Percentiles rank a stretch among this genome's conserved stretches.
Conservation (phyloP, 2,797 vertebrate genomes). For the Cryptoblepharus egeriae region DNA sequence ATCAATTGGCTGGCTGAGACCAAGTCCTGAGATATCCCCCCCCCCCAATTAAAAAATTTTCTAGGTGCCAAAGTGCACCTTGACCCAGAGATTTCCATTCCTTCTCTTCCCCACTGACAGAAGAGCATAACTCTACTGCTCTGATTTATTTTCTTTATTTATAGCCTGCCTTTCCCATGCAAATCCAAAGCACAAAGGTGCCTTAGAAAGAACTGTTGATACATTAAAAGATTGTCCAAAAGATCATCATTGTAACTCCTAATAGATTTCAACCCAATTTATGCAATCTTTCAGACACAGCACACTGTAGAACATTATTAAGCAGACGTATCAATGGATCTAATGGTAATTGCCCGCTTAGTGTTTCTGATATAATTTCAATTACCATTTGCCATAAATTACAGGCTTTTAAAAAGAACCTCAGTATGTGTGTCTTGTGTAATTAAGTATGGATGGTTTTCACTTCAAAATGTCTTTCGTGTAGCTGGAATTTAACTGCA, state of each 20-base stretch:
- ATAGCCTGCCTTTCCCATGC: too few species aligned
- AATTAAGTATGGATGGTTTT: neutral
- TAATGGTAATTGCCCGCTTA: neutral
- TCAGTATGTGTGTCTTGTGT: neutral
- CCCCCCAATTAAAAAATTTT: too few species aligned
- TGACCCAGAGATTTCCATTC: too few species aligned
- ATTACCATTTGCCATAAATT: neutral
- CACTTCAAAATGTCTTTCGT: constrained; percentile 7
- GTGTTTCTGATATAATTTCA: neutral
- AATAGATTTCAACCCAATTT: neutral
- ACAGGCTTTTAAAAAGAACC: neutral
- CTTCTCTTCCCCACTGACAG: too few species aligned
- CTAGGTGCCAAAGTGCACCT: too few species aligned
- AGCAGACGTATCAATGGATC: neutral
- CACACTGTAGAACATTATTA: neutral
- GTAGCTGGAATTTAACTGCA: neutral
- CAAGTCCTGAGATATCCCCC: too few species aligned
- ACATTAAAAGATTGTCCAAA: neutral
- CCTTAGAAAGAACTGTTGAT: neutral
- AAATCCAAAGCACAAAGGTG: too few species aligned
- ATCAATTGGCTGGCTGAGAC: too few species aligned
- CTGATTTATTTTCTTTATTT: too few species aligned
- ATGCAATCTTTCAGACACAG: neutral
- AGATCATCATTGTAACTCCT: neutral
- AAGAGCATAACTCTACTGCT: too few species aligned